Percentiles rank a stretch among this genome's conserved stretches.
Conservation (phyloP, 2,888 invertebrate genomes). For the Acanthoscelides obtectus region DNA sequence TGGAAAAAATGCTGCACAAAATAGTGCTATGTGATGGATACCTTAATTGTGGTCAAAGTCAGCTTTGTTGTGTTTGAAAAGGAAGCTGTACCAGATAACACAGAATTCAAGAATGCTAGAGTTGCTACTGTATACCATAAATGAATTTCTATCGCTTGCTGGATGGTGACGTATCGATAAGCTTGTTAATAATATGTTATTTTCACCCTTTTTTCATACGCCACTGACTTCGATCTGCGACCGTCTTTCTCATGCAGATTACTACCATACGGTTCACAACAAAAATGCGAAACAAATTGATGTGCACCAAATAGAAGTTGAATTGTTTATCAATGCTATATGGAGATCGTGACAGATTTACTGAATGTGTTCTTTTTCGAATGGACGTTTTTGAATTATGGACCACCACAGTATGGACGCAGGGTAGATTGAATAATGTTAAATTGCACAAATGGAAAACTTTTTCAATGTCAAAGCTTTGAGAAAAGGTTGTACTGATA, state of each 20-base stretch:
- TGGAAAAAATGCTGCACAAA: too few relatives aligned
- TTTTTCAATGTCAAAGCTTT: background rate
- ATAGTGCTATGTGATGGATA: too few relatives aligned
- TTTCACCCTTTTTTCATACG: too few relatives aligned
- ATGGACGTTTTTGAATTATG: constrained; percentile 28
- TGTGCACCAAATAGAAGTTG: constrained; percentile 28
- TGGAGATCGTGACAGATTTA: constrained; percentile 27
- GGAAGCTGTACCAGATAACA: too few relatives aligned
- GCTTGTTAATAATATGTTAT: too few relatives aligned
- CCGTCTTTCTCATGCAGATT: constrained; percentile 8
- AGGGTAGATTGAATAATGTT: background rate
- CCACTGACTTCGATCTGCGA: constrained; percentile 1
- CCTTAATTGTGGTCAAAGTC: too few relatives aligned
- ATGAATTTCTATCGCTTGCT: too few relatives aligned
- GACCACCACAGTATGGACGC: constrained; percentile 2
- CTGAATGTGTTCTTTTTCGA: constrained; percentile 22
- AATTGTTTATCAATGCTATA: constrained; percentile 31
- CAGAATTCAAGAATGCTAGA: too few relatives aligned
- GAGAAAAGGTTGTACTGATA: background rate
- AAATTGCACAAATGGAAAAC: background rate
- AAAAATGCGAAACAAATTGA: constrained; percentile 34
- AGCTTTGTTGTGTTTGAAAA: too few relatives aligned
- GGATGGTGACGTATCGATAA: too few relatives aligned
- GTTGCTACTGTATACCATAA: too few relatives aligned
- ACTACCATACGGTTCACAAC: constrained; percentile 27